A percentile compares a stretch with the other conserved stretches of the same genome.
Evolutionary conservation across 2,888 invertebrate species (phyloP).

Genomic region (Belgica antarctica): DNA sequence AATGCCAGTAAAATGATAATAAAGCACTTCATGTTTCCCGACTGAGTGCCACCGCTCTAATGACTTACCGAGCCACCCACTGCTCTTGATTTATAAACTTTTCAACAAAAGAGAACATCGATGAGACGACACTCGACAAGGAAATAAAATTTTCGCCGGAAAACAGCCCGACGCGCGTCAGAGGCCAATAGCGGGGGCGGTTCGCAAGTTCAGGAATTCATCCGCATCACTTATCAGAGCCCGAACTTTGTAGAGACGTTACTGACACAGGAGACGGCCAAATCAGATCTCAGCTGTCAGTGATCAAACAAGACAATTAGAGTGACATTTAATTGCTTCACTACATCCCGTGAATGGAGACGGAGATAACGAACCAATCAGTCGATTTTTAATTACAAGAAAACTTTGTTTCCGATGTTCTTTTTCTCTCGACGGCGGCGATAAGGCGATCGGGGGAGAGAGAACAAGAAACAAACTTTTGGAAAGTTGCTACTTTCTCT

Average conservation of each 20-base stretch:
- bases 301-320: conserved; percentile 9
- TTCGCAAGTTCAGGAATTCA: background rate
- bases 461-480: conserved; percentile 11
- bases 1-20: conserved; percentile 9
- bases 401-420: background rate
- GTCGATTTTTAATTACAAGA: conserved; percentile 32
- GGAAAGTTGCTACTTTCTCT: background rate
- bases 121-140: background rate
- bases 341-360: background rate
- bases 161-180: too few species aligned
- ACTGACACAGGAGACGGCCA: too few species aligned
- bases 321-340: conserved; percentile 7
- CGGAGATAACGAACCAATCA: conserved; percentile 14
- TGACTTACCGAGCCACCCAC: background rate
- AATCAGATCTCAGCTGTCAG: background rate
- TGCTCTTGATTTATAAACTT: conserved; percentile 27
- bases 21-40: conserved; percentile 15
- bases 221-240: background rate
- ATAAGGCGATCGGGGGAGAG: background rate
- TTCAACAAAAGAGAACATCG: background rate
- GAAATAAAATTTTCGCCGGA: too few species aligned
- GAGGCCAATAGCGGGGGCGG: background rate
- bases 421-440: too few species aligned
- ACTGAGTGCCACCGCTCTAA: background rate
- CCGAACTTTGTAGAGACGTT: background rate